Base-by-base conservation (phyloP, 2,888 invertebrate species). In the Hyppa rectilinea region DNA sequence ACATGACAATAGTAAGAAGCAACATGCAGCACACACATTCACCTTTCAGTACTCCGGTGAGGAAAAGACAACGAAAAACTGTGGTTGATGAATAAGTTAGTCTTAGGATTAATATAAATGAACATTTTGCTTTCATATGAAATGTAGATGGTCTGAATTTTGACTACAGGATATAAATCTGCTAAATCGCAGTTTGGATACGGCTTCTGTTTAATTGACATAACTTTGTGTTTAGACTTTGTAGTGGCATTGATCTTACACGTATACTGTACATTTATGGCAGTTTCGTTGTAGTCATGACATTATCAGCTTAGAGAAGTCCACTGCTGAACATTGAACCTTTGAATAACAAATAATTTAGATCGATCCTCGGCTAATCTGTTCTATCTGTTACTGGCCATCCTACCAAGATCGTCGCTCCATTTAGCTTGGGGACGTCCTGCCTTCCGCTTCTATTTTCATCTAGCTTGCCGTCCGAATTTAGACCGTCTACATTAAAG, bases 21-120 rank as follows among this genome's bases (percentile, higher is more conserved):
- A 95, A 95, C 71, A 91, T 95, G 92, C 87, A 91, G 2, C 96
- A 96, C 66, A 96, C 95, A 0, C 96, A 96, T 69, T 91, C 91
- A 49, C 92, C 95, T 0, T 83, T 85, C 23, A 72, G 72, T 23
- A 69, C 72, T 17, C 77, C 91, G 45, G 31, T 67, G n/a, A 71
- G 26, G 43, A 78, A 50, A 62, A 71, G 53, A 17, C 63, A 67
- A 62, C 64, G 61, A 23, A 79, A 79, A 50, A 23, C 50, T 23
- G 40, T 14, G 9, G 29, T 10, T 26, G 56, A 61, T 65, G 67
- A 79, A 50, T 75, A 31, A 63, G 47, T 20, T 7, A 14, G 36
- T 23, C 9, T 4, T 49, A 29, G 34, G 43, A 20, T 43, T 3
- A 14, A 23, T 20, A 29, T 34, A 29, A 49, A 34, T 29, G 0